Evolutionary conservation across 2,888 invertebrate species (phyloP).

Genomic region (Amiota communis): DNA sequence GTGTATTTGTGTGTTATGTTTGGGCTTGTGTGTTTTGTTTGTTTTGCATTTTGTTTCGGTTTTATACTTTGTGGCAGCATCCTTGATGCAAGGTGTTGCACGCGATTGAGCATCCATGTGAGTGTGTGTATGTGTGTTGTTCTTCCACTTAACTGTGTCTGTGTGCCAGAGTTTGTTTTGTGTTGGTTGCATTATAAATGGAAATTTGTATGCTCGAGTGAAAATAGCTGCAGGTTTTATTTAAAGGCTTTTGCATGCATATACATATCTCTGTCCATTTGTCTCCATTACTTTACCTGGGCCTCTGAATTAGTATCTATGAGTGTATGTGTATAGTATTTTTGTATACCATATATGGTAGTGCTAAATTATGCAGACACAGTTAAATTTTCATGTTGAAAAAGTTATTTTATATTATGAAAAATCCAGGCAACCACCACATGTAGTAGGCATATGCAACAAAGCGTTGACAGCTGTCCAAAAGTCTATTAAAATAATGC

Average conservation of each 20-base stretch:
- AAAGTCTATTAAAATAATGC: slow-evolving; percentile 3
- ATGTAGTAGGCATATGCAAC: too few species aligned
- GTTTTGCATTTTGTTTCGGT: slow-evolving; percentile 25
- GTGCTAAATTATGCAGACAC: slow-evolving; percentile 22
- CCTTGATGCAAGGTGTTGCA: slow-evolving; percentile 26
- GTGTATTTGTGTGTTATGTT: neutral
- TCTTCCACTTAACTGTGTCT: neutral
- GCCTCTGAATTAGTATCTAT: neutral
- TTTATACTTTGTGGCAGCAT: slow-evolving; percentile 19
- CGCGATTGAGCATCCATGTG: too few species aligned
- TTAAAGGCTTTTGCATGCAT: slow-evolving; percentile 41
- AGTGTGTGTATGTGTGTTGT: too few species aligned
- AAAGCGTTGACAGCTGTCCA: neutral
- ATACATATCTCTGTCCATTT: neutral
- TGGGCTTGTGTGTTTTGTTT: slow-evolving; percentile 19
- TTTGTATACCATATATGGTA: neutral
- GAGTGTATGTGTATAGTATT: neutral
- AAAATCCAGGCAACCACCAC: too few species aligned
- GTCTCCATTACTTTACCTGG: neutral
- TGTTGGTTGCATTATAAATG: slow-evolving; percentile 53
- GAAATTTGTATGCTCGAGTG: slow-evolving; percentile 51
- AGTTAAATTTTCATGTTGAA: slow-evolving; percentile 14
- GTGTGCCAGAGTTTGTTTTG: slow-evolving; percentile 20
- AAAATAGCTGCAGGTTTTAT: slow-evolving; percentile 49
- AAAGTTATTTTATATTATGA: too few species aligned